These are phyloP conservation scores for Coregonus sp. DNA, from an alignment of 2,797 vertebrate species.

Conservation along the genomic window DNA sequence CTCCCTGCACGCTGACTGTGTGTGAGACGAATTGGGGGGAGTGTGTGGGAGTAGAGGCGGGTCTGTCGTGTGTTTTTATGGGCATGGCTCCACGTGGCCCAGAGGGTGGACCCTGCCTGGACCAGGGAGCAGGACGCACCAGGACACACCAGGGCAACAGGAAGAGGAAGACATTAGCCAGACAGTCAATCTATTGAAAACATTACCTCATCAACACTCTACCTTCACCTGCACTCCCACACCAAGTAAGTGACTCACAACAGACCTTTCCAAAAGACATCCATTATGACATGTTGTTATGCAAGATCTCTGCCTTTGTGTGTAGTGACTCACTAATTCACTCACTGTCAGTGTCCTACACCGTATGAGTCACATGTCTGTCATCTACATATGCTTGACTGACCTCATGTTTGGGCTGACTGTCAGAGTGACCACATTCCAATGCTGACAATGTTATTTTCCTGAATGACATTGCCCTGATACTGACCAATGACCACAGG, in stretches of 20 bases:
- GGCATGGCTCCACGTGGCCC: constrained; percentile 33
- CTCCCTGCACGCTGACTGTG: neutral
- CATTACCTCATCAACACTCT: constrained; percentile 69
- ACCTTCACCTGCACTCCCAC: neutral
- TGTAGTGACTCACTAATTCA: neutral
- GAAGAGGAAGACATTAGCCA: constrained; percentile 79
- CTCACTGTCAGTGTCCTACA: neutral
- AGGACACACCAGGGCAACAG: constrained; percentile 66
- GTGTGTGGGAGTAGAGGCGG: neutral
- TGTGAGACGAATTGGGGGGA: neutral
- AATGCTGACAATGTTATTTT: neutral
- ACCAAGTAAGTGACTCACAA: neutral
- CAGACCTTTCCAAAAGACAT: neutral
- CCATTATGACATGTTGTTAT: neutral
- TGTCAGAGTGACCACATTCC: neutral
- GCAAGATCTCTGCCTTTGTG: neutral
- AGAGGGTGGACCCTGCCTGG: neutral
- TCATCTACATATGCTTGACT: neutral
- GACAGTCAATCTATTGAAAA: constrained; percentile 68
- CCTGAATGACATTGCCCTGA: neutral
- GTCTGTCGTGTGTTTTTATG: constrained; percentile 21
- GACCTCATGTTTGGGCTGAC: neutral
- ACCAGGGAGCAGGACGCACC: constrained; percentile 55
- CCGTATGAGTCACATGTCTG: neutral
- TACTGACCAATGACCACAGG: neutral